Evolutionary conservation across 2,888 invertebrate genomes (phyloP), one percentile per base, ranked within the genome.

Genomic region (Arctia plantaginis): DNA sequence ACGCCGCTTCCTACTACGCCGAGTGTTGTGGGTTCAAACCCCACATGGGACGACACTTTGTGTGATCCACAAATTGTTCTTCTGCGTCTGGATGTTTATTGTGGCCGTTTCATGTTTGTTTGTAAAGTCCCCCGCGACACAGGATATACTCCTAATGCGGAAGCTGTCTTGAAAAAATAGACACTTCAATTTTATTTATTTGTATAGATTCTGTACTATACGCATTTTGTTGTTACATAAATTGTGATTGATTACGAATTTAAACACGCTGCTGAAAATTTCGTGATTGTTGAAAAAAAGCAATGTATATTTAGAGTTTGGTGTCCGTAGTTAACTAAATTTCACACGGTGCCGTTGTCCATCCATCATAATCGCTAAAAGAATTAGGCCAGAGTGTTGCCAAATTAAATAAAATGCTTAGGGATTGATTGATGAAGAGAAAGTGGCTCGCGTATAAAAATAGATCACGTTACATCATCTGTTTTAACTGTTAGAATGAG

Each of bases 331-430:
- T 83, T 83, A 80, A 80, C 76, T 73, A 75, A 78, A 76, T 65
- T 78, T 76, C 74, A 71, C 71, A 74, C 72, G 79, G 78, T 72
- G 75, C 74, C 75, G 75, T 27, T 35, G 75, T 72, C 82, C 82
- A 90, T 90, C 90, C 84, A 90, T 90, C 90, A 90, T 80, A 73
- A 67, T 77, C 62, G 72, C 76, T 88, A 86, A 87, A 86, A 85
- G 83, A 85, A 89, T 88, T 88, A 89, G 83, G 78, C 79, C 77
- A 80, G 86, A 86, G 82, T 86, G 87, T 85, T 86, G 81, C 82
- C 83, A 89, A 89, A 90, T 90, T 88, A 88, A 88, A 90, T 89
- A 90, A 70, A 90, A 89, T 85, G 87, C 84, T 84, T 81, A 83
- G 80, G 81, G 79, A 86, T 87, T 90, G 90, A 90, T 90, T 84